Evolutionary conservation across 2,113 vertebrate species (phyloP).

Genomic region (Corythornis vintsioides): DNA sequence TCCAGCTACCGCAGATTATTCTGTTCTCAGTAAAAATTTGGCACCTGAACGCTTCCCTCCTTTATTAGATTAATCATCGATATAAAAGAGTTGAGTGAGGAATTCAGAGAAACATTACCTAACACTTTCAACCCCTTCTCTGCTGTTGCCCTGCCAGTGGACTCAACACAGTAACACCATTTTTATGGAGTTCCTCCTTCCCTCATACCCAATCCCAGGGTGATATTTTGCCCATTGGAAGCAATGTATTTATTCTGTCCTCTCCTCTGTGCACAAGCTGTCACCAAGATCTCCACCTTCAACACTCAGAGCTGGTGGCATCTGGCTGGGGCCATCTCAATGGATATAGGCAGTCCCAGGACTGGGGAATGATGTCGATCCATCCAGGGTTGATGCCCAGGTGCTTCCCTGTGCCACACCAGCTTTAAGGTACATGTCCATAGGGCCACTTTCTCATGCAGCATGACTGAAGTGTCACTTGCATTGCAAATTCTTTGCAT

Average conservation of each 20-base stretch:
- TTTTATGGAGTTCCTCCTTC: background rate
- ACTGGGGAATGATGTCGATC: rapidly evolving
- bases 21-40: background rate
- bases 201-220: background rate
- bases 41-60: rapidly evolving
- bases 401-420: rapidly evolving
- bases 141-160: background rate
- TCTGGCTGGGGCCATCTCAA: background rate
- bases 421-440: background rate
- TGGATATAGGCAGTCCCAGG: rapidly evolving
- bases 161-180: rapidly evolving
- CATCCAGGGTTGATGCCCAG: background rate
- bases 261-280: rapidly evolving
- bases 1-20: background rate
- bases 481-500: background rate
- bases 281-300: background rate
- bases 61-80: background rate
- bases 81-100: background rate
- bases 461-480: rapidly evolving
- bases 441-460: background rate
- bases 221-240: background rate
- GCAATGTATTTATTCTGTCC: background rate
- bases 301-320: rapidly evolving
- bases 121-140: background rate
- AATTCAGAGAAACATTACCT: background rate